Conservation (phyloP, 2,113 vertebrate genomes). For the Calyptomena viridis region DNA sequence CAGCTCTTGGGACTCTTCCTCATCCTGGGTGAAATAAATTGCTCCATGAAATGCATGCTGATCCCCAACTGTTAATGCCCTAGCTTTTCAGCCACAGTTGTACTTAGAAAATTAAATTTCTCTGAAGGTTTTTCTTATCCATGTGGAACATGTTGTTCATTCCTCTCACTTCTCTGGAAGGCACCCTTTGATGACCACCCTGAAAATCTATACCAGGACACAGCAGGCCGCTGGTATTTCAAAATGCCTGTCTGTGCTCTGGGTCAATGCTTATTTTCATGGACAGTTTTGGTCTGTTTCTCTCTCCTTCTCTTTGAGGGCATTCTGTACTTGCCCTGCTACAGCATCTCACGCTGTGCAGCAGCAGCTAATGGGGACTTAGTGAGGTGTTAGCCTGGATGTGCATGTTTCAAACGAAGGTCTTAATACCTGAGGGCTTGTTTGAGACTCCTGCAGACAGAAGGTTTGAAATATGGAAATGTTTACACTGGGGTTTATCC, state of each 20-base stretch:
- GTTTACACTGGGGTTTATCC: not conserved
- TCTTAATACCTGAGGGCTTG: conserved; percentile 4
- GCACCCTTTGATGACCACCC: not conserved
- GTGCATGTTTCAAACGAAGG: not conserved
- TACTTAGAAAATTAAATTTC: not conserved
- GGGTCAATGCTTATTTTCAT: not conserved
- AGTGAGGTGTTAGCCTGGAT: not conserved
- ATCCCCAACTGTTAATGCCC: not conserved
- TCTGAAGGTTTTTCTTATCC: not conserved
- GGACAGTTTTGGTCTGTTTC: not conserved
- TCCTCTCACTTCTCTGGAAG: not conserved
- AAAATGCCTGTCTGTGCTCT: not conserved
- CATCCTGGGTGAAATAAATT: not conserved
- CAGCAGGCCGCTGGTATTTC: not conserved
- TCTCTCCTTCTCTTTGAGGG: not conserved
- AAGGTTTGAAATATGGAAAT: not conserved
- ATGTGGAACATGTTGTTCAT: not conserved
- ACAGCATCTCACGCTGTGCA: not conserved
- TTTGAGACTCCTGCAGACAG: not conserved
- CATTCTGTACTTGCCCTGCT: not conserved
- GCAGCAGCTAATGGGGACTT: conserved; percentile 9
- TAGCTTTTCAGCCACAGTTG: not conserved
- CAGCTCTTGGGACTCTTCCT: not conserved
- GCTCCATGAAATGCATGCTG: accelerated
- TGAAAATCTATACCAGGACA: not conserved